Evolutionary conservation across 2,797 vertebrate species (phyloP), one percentile per base, ranked within the genome.

Genomic region (Cuniculus paca): DNA sequence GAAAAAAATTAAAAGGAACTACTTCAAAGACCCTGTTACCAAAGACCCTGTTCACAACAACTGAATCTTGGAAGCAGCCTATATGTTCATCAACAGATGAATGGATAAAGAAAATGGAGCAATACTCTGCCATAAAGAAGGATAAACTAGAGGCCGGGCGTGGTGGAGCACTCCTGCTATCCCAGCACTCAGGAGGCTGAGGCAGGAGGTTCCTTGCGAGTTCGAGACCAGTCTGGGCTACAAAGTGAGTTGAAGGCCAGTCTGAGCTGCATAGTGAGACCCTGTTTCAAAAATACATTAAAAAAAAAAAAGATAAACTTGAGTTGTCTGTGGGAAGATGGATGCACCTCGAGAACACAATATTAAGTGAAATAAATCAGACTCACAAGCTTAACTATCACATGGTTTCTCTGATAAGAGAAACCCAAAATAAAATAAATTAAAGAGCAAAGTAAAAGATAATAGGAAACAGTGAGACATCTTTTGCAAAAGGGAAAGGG

Each of bases 11-110:
- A 36, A 31, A 89, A 80, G 36, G 78, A 88, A n/a, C 56, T 79
- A 14, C 83, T 77, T 85, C 58, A 83, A 95, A 89, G 42, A 45
- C 6, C 48, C 5, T 11, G 45, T 54, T 50, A 89, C 17, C 42
- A 94, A 90, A 31, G 36, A 95, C n/a, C n/a, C n/a, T n/a, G n/a
- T 91, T 60, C 79, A 19, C 65, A 70, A 81, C 82, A 90, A 74
- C 45, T 72, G 36, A 48, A 58, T 80, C 17, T 34, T 74, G 39
- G 86, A 97, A 96, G 17, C 28, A 17, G 48, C 48, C 31, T 50
- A 31, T 50, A 50, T n/a, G 4, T 78, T 50, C 28, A 50, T 34
- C 48, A 31, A 50, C 28, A 50, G 28, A 26, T 78, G 31, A 78
- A 75, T 48, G 26, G 14, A 31, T 75, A 75, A 75, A 75, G 26